Evolutionary conservation across 2,797 vertebrate species (phyloP), one percentile per base, ranked within the genome.

Genomic region (Glyptemys insculpta): DNA sequence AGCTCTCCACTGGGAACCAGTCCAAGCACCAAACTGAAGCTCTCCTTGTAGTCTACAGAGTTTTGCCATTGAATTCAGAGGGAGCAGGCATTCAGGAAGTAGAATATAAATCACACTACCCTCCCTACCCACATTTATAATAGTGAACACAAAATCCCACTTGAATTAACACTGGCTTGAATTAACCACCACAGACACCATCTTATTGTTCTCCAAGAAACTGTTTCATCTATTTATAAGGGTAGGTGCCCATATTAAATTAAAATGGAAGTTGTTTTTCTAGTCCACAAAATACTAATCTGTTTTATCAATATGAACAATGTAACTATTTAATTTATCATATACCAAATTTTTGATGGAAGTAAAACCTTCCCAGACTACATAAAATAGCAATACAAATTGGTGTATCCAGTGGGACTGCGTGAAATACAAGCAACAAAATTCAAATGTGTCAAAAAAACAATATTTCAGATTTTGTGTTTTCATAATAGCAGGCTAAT

Each of bases 331-430:
- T 44, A 21, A 50, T 76, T 19, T 47, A 41, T 18, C 47, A 49
- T 29, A 18, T 34, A 56, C n/a, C 53, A 79, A 49, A 85, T 12
- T 47, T 76, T 27, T 47, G 27, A 47, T 8, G 27, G 44, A 29
- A 78, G 74, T 16, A 78, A 44, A 44, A 65, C n/a, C 6, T 2
- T 18, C 81, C 84, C 29, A 2, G 1, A 1, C 62, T 49, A 6
- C 2, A 0, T 19, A 59, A n/a, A 74, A 59, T 57, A 59, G 0
- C 5, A 3, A 31, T 79, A n/a, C 25, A 76, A 6, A 79, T 18
- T 1, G 27, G 4, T 2, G 0, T 0, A 25, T 80, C 37, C 4
- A 50, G 53, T 2, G 0, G n/a, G 74, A 78, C 79, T 56, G 83
- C 52, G 31, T 53, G n/a, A 85, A 89, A 57, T 0, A n/a, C 41